Conservation (phyloP, 1,140 invertebrate species). For the Drosophila takahashii region DNA sequence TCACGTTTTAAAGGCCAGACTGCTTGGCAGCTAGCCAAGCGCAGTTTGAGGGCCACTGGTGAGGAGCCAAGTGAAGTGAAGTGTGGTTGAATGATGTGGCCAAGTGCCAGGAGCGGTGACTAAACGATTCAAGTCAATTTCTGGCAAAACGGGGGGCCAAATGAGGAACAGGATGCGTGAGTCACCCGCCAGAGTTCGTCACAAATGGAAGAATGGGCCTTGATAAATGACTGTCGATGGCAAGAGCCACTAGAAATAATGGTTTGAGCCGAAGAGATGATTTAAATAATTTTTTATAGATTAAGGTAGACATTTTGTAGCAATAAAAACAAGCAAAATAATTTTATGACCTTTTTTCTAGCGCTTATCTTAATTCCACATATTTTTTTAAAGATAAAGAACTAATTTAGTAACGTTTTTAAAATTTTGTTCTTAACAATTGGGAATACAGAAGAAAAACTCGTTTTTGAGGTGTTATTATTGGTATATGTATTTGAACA, state of each 20-base stretch:
- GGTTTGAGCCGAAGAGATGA: neutral
- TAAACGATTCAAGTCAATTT: conserved; percentile 8
- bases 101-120: conserved; percentile 6
- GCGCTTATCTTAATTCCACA: too few species aligned
- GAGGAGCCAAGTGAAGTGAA: conserved; percentile 13
- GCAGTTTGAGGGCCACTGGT: neutral
- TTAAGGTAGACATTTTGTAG: too few species aligned
- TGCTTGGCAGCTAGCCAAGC: neutral
- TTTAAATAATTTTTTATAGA: neutral
- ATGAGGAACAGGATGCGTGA: neutral
- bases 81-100: conserved; percentile 13
- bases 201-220: neutral
- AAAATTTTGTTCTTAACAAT: too few species aligned
- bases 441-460: too few species aligned
- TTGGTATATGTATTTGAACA: too few species aligned
- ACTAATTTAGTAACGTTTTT: too few species aligned
- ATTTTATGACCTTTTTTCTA: too few species aligned
- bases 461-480: too few species aligned
- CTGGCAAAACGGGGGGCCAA: neutral
- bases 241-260: neutral
- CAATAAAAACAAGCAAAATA: too few species aligned
- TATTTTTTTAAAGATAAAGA: too few species aligned
- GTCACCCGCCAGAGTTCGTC: neutral
- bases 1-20: neutral
- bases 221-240: neutral